Evolutionary conservation across 2,888 invertebrate species (phyloP).

Genomic region (Macrosiphum euphorbiae): DNA sequence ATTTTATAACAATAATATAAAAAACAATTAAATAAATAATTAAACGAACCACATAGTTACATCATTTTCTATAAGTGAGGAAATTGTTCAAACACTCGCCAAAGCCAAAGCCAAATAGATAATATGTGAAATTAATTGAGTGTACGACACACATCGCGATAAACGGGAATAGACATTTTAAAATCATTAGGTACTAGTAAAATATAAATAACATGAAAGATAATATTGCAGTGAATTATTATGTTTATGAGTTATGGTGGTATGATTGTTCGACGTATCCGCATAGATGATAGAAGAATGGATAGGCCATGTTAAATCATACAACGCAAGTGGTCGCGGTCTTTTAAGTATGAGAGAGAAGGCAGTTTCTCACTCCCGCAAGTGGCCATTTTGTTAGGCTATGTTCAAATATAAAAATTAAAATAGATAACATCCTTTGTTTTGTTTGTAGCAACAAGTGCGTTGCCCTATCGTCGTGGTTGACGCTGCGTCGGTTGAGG

Average conservation of each 20-base stretch:
- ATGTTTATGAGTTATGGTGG: neutral
- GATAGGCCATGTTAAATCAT: too few species aligned
- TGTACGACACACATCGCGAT: neutral
- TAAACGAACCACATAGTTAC: neutral
- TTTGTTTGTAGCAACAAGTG: too few species aligned
- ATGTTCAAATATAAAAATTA: too few species aligned
- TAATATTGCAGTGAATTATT: neutral
- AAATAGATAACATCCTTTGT: too few species aligned
- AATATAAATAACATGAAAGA: neutral
- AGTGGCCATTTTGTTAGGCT: too few species aligned
- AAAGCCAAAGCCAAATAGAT: neutral
- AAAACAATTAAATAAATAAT: slow-evolving; percentile 14
- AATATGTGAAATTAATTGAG: neutral
- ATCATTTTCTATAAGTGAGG: neutral
- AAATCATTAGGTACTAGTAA: neutral
- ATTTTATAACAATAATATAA: neutral
- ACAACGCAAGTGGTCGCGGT: too few species aligned
- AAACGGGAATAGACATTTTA: neutral
- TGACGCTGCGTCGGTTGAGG: too few species aligned
- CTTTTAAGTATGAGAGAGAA: too few species aligned
- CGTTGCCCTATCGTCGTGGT: too few species aligned
- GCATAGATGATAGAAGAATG: too few species aligned
- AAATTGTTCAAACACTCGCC: neutral
- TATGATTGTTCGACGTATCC: neutral
- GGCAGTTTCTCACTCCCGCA: too few species aligned